Percentiles rank a stretch among this genome's conserved stretches.
These are phyloP conservation scores for Acrobasis repandana DNA, from an alignment of 2,888 invertebrate species.

Conservation along the genomic window DNA sequence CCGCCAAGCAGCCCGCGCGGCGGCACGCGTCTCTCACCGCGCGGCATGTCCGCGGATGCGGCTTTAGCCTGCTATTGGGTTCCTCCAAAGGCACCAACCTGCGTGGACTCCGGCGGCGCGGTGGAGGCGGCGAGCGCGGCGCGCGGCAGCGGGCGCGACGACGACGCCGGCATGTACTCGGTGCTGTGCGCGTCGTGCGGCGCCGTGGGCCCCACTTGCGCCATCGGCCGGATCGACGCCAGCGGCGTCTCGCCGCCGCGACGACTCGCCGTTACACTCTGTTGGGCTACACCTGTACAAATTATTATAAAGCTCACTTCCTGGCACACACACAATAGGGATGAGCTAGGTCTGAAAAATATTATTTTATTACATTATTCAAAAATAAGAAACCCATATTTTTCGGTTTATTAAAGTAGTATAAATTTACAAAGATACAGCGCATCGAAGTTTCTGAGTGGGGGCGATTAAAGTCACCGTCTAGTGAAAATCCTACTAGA, in stretches of 20 bases:
- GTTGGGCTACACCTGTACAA: slow-evolving; percentile 67
- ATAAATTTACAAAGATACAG: too few relatives aligned
- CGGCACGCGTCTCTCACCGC: too few relatives aligned
- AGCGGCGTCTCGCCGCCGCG: slow-evolving; percentile 91
- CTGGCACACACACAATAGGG: too few relatives aligned
- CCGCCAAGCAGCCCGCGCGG: too few relatives aligned
- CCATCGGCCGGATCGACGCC: slow-evolving; percentile 96
- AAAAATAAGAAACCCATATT: too few relatives aligned
- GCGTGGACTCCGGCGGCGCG: slow-evolving; percentile 32
- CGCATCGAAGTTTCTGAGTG: too few relatives aligned
- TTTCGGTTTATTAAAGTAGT: too few relatives aligned
- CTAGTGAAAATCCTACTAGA: too few relatives aligned
- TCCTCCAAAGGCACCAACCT: slow-evolving; percentile 35
- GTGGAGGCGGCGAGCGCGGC: slow-evolving; percentile 88
- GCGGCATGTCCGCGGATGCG: too few relatives aligned
- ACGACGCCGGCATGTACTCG: slow-evolving; percentile 93
- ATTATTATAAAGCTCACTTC: not conserved
- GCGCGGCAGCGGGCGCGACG: slow-evolving; percentile 84
- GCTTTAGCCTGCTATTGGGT: too few relatives aligned
- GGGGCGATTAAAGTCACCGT: too few relatives aligned
- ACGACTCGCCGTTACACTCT: slow-evolving; percentile 81
- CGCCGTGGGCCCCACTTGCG: slow-evolving; percentile 91
- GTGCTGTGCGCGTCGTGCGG: slow-evolving; percentile 84
- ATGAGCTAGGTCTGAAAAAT: too few relatives aligned
- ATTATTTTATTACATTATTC: not conserved